Evolutionary conservation across 1,140 invertebrate species (phyloP).

Genomic region (Watersipora subatra): DNA sequence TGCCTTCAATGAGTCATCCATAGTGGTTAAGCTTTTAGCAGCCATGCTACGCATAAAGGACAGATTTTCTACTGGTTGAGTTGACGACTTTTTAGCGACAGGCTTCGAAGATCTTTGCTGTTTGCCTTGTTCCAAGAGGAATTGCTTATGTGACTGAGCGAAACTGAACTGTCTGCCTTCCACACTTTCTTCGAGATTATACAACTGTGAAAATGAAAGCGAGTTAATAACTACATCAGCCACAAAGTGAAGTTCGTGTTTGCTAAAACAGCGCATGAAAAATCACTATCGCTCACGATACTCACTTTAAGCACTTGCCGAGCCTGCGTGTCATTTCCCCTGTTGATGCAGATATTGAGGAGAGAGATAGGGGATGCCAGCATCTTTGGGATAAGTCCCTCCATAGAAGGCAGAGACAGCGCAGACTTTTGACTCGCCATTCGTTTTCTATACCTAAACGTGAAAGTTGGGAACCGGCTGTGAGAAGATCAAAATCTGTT

Average conservation of each 20-base stretch:
- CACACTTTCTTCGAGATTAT: slow-evolving; percentile 20
- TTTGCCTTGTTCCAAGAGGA: slow-evolving; percentile 17
- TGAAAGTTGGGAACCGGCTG: neutral
- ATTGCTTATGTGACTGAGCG: slow-evolving; percentile 19
- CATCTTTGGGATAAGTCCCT: slow-evolving; percentile 26
- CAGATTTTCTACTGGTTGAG: neutral
- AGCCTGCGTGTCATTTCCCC: slow-evolving; percentile 22
- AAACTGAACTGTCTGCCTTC: slow-evolving; percentile 25
- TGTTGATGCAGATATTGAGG: slow-evolving; percentile 26
- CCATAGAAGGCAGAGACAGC: neutral
- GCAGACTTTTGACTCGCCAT: neutral
- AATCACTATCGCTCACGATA: no score
- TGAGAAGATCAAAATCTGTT: neutral
- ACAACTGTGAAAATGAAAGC: slow-evolving; percentile 21
- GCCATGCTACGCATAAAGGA: neutral
- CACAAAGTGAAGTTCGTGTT: no score
- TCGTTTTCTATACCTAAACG: neutral
- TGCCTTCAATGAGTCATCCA: slow-evolving; percentile 21
- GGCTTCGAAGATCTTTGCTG: slow-evolving; percentile 6
- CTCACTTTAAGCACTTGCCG: slow-evolving; percentile 34
- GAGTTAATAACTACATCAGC: no score
- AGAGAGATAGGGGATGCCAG: slow-evolving; percentile 23
- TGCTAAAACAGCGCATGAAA: no score
- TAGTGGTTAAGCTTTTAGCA: slow-evolving; percentile 13
- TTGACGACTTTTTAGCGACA: neutral